These are phyloP conservation scores for Nothocercus julius DNA, from an alignment of 2,113 vertebrate species.

Conservation along the genomic window DNA sequence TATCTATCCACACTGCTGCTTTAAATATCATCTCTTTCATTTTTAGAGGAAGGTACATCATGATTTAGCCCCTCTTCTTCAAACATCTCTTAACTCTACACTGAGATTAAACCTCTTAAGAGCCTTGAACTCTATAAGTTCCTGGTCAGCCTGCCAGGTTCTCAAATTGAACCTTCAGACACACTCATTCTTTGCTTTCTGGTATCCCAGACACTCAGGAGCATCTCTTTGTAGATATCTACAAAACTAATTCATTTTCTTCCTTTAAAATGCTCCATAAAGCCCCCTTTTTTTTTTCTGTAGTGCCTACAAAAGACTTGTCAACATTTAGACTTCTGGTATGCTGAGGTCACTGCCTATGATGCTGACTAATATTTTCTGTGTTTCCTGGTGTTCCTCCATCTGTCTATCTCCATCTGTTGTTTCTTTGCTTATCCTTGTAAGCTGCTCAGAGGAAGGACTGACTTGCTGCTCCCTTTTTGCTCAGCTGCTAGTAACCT, in stretches of 20 bases:
- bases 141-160: neutral
- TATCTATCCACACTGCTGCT: neutral
- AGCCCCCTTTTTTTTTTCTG: neutral
- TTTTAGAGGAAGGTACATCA: neutral
- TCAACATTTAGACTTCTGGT: conserved; percentile 40
- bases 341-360: conserved; percentile 55
- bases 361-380: conserved; percentile 71
- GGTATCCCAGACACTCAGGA: neutral
- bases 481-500: neutral
- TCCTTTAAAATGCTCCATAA: neutral
- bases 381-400: conserved; percentile 63
- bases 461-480: neutral
- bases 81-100: neutral
- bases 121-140: neutral
- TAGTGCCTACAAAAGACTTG: conserved; percentile 25
- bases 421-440: conserved; percentile 14
- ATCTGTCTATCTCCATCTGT: conserved; percentile 58
- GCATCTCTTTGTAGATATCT: neutral
- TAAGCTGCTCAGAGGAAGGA: neutral
- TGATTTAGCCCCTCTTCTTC: neutral
- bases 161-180: neutral
- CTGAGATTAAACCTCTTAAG: neutral
- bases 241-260: neutral
- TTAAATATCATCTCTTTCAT: neutral
- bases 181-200: neutral